Conservation (phyloP, 2,113 vertebrate species). For the Saimiri boliviensis region DNA sequence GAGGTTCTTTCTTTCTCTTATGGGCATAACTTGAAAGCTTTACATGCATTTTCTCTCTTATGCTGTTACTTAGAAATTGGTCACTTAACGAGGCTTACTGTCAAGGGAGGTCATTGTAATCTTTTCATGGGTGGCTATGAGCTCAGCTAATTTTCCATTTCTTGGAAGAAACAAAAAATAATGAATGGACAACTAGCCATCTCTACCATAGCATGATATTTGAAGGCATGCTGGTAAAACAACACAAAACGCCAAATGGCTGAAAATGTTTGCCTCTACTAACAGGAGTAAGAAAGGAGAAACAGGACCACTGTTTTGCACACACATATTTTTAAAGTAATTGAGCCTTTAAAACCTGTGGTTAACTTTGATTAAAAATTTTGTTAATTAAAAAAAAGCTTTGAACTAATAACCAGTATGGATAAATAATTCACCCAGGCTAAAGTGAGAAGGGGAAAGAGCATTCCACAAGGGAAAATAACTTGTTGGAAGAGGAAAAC, state of each 20-base stretch:
- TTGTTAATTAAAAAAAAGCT: neutral
- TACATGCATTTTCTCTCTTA: neutral
- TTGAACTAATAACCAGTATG: neutral
- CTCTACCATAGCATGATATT: neutral
- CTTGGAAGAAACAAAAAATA: neutral
- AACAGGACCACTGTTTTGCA: neutral
- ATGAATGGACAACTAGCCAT: neutral
- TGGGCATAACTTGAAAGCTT: neutral
- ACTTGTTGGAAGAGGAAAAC: neutral
- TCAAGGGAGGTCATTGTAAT: neutral
- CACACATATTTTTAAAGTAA: neutral
- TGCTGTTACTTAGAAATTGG: neutral
- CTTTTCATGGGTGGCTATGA: neutral
- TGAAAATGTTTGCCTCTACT: neutral
- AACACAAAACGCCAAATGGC: neutral
- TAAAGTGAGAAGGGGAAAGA: neutral
- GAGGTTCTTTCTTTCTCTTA: neutral
- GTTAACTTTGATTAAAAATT: neutral
- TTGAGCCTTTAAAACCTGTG: neutral
- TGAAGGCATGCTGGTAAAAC: neutral
- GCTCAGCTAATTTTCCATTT: neutral
- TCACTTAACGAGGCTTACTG: neutral
- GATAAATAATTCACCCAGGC: neutral
- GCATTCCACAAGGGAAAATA: neutral
- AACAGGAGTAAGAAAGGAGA: neutral